Evolutionary conservation across 2,888 invertebrate species (phyloP), one percentile per base, ranked within the genome.

Genomic region (Leptinotarsa tumamoca): DNA sequence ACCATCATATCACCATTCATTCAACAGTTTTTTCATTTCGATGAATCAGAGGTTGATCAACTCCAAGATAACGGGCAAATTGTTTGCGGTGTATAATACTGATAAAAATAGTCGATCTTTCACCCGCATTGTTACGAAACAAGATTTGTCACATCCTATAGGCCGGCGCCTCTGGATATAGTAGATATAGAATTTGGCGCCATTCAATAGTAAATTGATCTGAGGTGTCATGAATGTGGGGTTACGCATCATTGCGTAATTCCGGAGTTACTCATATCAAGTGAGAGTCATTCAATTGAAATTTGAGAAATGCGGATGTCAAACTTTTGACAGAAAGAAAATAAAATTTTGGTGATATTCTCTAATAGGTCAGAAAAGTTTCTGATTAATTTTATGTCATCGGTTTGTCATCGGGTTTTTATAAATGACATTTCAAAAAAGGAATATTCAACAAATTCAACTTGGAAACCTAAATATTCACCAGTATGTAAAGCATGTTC

Each of bases 131-230:
- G 33, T 33, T 43, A n/a, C 33, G n/a, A 17, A 27, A 66, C 13
- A 27, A 33, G 10, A 27, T 43, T n/a, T 27, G 51, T 21, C 68
- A 51, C 27, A 68, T 68, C 52, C 58, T 23, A 17, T 21, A 56
- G 54, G 69, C 49, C 69, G 69, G 43, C 69, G 56, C 69, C 69
- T 56, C 54, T 69, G 69, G 33, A 63, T 56, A n/a, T 43, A 56
- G 56, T 69, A 56, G 56, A 69, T 27, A 69, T 56, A 56, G 18
- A 14, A 21, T 52, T 69, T 43, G 56, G 69, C 69, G 69, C 69
- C 69, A 69, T 54, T 56, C 69, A 69, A 69, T 56, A 56, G 56
- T 56, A 21, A 54, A 69, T 69, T 14, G 33, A 56, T 69, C 51
- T 21, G 67, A 51, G 69, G 56, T 54, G 54, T 49, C 49, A 69